Conservation (phyloP, 2,888 invertebrate genomes). For the Cancer borealis region DNA sequence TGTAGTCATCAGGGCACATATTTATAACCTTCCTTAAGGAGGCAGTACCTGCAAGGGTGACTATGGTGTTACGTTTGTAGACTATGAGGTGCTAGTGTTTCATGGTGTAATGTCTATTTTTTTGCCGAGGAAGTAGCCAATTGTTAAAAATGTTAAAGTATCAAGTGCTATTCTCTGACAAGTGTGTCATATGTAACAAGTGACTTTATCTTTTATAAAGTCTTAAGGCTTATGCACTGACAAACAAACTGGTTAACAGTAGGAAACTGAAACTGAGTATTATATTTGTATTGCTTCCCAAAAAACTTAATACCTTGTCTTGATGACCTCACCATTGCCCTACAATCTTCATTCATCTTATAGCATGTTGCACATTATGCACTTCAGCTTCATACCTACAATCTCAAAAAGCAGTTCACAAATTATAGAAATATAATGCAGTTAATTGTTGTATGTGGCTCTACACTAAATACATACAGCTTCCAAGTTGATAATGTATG, state of each 20-base stretch:
- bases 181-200: conserved; percentile 55
- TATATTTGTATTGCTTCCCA: conserved; percentile 47
- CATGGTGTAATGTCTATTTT: conserved; percentile 47
- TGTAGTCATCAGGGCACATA: conserved; percentile 62
- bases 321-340: not conserved
- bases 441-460: not conserved
- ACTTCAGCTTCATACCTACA: not conserved
- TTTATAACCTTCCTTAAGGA: conserved; percentile 55
- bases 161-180: conserved; percentile 55
- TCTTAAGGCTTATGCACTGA: conserved; percentile 52
- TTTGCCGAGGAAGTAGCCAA: conserved; percentile 51
- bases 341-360: not conserved
- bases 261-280: conserved; percentile 8
- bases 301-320: not conserved
- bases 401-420: not conserved
- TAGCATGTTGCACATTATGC: not conserved
- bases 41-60: conserved; percentile 58
- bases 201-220: conserved; percentile 37
- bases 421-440: not conserved
- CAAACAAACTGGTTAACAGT: conserved; percentile 13
- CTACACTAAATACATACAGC: not conserved
- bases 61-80: conserved; percentile 54
- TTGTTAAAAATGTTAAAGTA: conserved; percentile 35
- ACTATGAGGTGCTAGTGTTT: conserved; percentile 72
- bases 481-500: not conserved